Percentiles rank a stretch among this genome's conserved stretches.
These are phyloP conservation scores for Andrena haemorrhoa DNA, from an alignment of 2,888 invertebrate genomes.

Conservation along the genomic window DNA sequence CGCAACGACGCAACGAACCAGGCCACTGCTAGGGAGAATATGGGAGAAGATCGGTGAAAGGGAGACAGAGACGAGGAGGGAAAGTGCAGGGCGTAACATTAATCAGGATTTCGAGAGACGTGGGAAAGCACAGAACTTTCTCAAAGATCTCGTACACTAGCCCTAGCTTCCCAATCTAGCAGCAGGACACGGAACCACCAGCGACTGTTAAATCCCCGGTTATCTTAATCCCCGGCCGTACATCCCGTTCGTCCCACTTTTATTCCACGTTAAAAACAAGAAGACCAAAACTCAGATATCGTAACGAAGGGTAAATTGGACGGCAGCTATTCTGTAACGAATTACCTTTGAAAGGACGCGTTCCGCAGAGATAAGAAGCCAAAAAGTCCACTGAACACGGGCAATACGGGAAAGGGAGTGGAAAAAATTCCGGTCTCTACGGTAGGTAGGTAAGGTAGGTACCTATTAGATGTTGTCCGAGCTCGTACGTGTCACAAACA, in stretches of 20 bases:
- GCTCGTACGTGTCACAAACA: slow-evolving; percentile 6
- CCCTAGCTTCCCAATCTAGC: slow-evolving; percentile 30
- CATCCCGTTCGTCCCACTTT: not conserved
- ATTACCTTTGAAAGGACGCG: not conserved
- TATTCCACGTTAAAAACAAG: not conserved
- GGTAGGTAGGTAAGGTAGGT: no score
- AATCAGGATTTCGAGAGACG: slow-evolving; percentile 55
- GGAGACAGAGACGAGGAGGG: not conserved
- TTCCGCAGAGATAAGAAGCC: not conserved
- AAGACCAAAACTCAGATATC: not conserved
- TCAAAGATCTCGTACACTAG: slow-evolving; percentile 18
- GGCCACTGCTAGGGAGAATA: not conserved
- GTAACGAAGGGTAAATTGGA: slow-evolving; percentile 6
- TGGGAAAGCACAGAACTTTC: slow-evolving; percentile 25
- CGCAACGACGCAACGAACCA: slow-evolving; percentile 22
- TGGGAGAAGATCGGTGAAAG: slow-evolving; percentile 7
- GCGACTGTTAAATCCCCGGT: slow-evolving; percentile 52
- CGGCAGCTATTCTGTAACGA: not conserved
- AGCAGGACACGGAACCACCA: slow-evolving; percentile 10
- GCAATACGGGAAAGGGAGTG: no score
- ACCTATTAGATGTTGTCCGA: slow-evolving; percentile 8
- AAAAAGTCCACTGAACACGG: no score
- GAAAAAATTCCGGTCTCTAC: not conserved
- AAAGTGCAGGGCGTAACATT: slow-evolving; percentile 44
- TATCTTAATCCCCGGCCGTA: slow-evolving; percentile 42